Evolutionary conservation across 1,140 invertebrate species (phyloP).

Genomic region (Parasteatoda tepidariorum): DNA sequence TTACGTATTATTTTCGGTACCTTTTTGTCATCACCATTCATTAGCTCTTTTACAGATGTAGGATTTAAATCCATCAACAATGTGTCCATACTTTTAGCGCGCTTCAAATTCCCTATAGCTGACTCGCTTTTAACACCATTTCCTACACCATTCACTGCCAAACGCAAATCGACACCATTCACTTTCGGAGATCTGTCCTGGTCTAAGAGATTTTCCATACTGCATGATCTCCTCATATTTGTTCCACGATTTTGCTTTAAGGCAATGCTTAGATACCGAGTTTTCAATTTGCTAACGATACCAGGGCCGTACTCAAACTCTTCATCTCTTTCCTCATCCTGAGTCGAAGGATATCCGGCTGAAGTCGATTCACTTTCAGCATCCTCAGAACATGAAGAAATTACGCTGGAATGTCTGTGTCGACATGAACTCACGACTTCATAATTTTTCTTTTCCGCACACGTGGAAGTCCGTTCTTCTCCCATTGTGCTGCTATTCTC

Average conservation of each 20-base stretch:
- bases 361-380: conserved; percentile 41
- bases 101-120: conserved; percentile 35
- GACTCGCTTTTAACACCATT: conserved; percentile 65
- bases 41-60: neutral
- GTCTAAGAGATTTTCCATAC: conserved; percentile 85
- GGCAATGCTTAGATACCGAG: conserved; percentile 83
- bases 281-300: conserved; percentile 82
- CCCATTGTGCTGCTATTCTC: conserved; percentile 9
- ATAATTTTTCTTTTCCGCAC: conserved; percentile 24
- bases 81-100: conserved; percentile 62
- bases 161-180: neutral
- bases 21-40: neutral
- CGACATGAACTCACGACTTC: conserved; percentile 10
- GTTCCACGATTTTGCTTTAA: conserved; percentile 76
- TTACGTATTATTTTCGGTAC: conserved; percentile 59
- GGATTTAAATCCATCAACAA: conserved; percentile 23
- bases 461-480: conserved; percentile 33
- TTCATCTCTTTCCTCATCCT: conserved; percentile 66
- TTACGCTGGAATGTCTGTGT: conserved; percentile 46
- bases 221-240: conserved; percentile 79
- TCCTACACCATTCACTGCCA: neutral
- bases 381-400: conserved; percentile 52
- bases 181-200: conserved; percentile 67
- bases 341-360: conserved; percentile 29
- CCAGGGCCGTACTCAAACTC: conserved; percentile 91